A percentile compares a stretch with the other conserved stretches of the same genome.
phyloP scores from a whole-genome alignment of 53 echinoderm and acorn worm species.

The Echinometra lucunter region DNA sequence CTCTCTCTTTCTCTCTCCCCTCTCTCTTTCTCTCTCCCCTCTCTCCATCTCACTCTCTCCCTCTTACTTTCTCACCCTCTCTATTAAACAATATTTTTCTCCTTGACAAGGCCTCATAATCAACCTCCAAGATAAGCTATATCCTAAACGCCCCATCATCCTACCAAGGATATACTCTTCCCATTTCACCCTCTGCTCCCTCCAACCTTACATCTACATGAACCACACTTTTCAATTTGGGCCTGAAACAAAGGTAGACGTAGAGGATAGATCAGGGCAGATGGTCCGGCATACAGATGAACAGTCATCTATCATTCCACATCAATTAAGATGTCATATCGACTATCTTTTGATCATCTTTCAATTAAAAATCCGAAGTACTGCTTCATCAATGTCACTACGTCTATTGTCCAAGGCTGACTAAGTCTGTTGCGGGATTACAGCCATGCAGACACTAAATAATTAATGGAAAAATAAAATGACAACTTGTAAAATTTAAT shows the following conservation, averaged over 20 bases:
- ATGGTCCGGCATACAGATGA: conserved; percentile 1
- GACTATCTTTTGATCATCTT: conserved; percentile 20
- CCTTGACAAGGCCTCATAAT: too few species aligned
- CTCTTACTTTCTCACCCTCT: neutral
- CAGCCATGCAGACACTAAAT: neutral
- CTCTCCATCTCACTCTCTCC: neutral
- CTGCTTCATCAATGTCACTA: neutral
- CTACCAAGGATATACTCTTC: too few species aligned
- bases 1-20: too few species aligned
- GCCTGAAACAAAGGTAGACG: neutral
- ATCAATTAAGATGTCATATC: conserved; percentile 44
- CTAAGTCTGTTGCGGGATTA: neutral
- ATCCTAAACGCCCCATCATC: neutral
- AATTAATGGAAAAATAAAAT: neutral
- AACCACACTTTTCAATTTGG: neutral
- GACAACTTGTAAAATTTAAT: neutral
- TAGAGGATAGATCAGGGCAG: neutral
- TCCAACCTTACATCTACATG: neutral
- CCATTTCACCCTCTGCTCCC: neutral
- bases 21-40: neutral
- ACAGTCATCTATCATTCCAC: conserved; percentile 45
- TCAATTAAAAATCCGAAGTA: conserved; percentile 2
- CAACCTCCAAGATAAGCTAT: neutral
- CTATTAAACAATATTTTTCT: too few species aligned
- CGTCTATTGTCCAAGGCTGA: neutral